Base-by-base conservation (phyloP, 2,113 vertebrate genomes). In the Sterrhoptilus dennistouni region DNA sequence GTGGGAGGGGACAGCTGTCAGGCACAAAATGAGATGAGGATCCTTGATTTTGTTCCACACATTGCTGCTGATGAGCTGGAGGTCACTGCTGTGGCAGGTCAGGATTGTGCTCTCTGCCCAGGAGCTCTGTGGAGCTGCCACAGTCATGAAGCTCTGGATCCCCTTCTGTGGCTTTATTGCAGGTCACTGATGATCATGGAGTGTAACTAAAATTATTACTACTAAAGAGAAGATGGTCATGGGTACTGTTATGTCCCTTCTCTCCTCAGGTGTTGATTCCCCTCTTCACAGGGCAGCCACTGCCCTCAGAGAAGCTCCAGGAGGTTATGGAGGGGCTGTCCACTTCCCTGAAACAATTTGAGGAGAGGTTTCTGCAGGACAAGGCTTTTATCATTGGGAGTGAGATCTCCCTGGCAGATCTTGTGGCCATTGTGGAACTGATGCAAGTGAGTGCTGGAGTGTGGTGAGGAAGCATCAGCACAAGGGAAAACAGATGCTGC, bases 391-490 rank as follows among this genome's bases (percentile, higher is more conserved):
- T 99, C 18, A 40, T 93, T 0, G 99, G 99, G 14, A 87, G 97
- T 2, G 93, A 98, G 82, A 97, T 99, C 90, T 99, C 99, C 52
- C 82, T 99, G 97, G 99, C 99, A 1, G 99, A 99, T 44, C 91
- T 99, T 91, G 98, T 99, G 70, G 99, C 99, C 24, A 31, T 99
- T 44, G 98, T 98, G 6, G 99, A 99, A 92, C 88, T 99, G 88
- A 99, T 99, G 98, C 99, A 99, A 98, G 99, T 99, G 95, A 79
- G 77, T 60, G 33, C 18, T 33, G 42, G 45, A 42, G 20, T 6
- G 1, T 52, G 57, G 56, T 33, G n/a, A 64, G 44, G 45, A 91
- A 25, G 49, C 5, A 16, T 40, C 42, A 59, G 83, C 25, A 47
- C 69, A 38, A 74, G 42, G 14, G 50, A 54, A 61, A 53, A 20